phyloP scores from a whole-genome alignment of 2,113 vertebrate species.

The Laticauda laticaudata region DNA sequence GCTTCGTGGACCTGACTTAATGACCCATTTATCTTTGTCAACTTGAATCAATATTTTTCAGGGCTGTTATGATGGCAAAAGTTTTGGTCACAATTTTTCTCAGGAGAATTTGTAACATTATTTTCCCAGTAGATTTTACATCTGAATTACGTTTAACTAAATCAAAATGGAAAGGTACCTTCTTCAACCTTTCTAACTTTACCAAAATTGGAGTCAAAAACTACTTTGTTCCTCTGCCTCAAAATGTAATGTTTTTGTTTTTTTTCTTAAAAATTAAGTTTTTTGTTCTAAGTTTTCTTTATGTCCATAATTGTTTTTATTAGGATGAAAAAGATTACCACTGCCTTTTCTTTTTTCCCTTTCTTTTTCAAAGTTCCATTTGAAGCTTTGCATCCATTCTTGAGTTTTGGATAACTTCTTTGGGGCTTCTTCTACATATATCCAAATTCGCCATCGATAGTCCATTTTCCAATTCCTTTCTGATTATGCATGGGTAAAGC shows the following conservation, averaged over 20 bases:
- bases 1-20: slow-evolving; percentile 16
- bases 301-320: background rate
- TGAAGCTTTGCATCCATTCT: background rate
- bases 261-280: background rate
- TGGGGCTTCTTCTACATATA: background rate
- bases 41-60: slow-evolving; percentile 1
- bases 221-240: background rate
- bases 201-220: fast-evolving
- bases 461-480: background rate
- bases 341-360: background rate
- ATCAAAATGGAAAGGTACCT: background rate
- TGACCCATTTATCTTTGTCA: slow-evolving; percentile 32
- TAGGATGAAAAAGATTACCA: background rate
- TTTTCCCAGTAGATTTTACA: background rate
- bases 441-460: background rate
- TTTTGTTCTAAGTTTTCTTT: background rate
- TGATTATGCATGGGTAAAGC: background rate
- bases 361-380: background rate
- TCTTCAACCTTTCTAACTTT: background rate
- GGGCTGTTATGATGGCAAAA: background rate
- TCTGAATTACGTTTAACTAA: background rate
- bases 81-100: background rate
- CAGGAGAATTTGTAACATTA: background rate
- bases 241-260: background rate
- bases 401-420: background rate